These are phyloP conservation scores for Chascanopsetta lugubris DNA, from an alignment of 2,113 vertebrate species.

Conservation along the genomic window DNA sequence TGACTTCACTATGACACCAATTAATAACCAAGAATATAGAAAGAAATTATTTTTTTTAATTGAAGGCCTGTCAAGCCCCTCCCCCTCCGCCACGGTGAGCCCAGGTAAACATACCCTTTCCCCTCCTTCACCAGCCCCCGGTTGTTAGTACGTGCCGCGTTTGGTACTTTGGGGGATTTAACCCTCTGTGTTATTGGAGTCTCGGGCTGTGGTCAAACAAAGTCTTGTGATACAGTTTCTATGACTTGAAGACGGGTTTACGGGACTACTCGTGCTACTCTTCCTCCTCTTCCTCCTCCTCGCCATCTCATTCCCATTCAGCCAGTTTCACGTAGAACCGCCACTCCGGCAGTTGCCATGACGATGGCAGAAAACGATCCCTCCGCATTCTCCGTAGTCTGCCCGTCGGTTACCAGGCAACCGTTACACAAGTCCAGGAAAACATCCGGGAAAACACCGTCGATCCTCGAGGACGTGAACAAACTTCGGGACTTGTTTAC, in stretches of 20 bases:
- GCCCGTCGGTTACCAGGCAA: slow-evolving; percentile 65
- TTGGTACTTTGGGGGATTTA: no score
- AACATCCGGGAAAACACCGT: slow-evolving; percentile 53
- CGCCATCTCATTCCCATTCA: slow-evolving; percentile 19
- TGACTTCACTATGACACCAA: no score
- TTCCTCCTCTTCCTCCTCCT: slow-evolving; percentile 6
- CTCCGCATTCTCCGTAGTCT: slow-evolving; percentile 51
- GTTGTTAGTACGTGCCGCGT: no score
- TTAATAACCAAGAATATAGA: no score
- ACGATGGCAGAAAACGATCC: slow-evolving; percentile 61
- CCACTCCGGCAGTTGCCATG: slow-evolving; percentile 62
- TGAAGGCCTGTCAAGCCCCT: no score
- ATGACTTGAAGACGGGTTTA: no score
- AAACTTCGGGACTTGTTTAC: slow-evolving; percentile 21
- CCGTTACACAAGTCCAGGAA: slow-evolving; percentile 61
- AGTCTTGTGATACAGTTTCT: no score
- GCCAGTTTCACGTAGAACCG: slow-evolving; percentile 27
- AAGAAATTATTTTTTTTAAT: no score
- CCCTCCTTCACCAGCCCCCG: no score
- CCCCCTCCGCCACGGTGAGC: no score
- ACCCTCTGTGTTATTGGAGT: no score
- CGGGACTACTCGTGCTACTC: neutral
- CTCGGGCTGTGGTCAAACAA: neutral
- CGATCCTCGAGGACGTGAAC: slow-evolving; percentile 24
- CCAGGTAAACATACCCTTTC: no score